phyloP scores from a whole-genome alignment of 2,113 vertebrate genomes.

The Dasyurus viverrinus region DNA sequence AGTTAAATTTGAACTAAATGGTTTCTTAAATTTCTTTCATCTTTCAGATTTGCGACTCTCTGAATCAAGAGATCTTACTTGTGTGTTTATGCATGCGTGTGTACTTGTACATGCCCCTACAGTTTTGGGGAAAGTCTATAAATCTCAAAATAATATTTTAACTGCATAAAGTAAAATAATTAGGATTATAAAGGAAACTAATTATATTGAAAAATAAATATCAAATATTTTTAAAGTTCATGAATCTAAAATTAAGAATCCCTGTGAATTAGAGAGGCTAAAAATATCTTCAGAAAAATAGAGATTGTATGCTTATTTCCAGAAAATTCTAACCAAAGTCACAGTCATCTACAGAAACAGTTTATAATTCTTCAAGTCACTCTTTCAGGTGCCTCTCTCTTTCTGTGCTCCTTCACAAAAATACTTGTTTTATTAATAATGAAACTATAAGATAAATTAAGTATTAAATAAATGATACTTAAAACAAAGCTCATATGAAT shows the following conservation, averaged over 20 bases:
- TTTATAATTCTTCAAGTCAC: not conserved
- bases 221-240: not conserved
- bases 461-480: not conserved
- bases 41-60: no score
- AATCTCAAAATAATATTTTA: not conserved
- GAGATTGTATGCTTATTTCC: not conserved
- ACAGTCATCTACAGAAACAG: not conserved
- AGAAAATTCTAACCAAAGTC: not conserved
- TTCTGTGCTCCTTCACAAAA: not conserved
- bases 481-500: not conserved
- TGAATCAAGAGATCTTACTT: no score
- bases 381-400: not conserved
- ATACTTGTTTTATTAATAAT: not conserved
- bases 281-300: not conserved
- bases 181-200: not conserved
- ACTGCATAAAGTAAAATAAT: no score
- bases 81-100: no score
- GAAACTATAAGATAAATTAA: not conserved
- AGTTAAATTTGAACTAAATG: no score
- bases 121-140: no score
- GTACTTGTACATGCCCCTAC: no score
- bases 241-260: not conserved
- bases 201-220: not conserved
- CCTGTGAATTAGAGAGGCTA: not conserved
- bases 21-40: no score